Percentiles rank a stretch among this genome's conserved stretches.
These are phyloP conservation scores for Darevskia mixta DNA, from an alignment of 2,797 vertebrate species.

Conservation along the genomic window DNA sequence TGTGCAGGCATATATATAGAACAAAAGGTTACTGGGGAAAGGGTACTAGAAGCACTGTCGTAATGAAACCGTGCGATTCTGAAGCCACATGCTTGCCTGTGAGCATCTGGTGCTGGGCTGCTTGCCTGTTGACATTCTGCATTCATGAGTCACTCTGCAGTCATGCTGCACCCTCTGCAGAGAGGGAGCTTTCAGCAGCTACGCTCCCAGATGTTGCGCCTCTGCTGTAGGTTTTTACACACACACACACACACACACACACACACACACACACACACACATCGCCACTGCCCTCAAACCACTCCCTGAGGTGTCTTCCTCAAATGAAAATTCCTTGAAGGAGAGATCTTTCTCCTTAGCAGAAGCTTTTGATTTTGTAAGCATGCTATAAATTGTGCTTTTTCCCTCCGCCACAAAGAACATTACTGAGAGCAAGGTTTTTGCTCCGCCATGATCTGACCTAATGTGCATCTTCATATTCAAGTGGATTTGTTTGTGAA, in stretches of 20 bases:
- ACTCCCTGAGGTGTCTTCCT: neutral
- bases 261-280: neutral
- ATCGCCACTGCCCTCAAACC: neutral
- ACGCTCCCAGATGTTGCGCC: slow-evolving; percentile 9
- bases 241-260: neutral
- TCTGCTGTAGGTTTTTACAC: neutral
- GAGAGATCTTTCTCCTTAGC: neutral
- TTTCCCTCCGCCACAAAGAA: neutral
- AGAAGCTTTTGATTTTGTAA: neutral
- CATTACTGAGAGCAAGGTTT: neutral
- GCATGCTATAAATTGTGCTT: neutral
- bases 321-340: neutral
- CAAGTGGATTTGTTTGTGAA: neutral
- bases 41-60: rapidly evolving
- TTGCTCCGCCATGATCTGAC: neutral
- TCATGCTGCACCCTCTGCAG: slow-evolving; percentile 40
- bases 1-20: neutral
- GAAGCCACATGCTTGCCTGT: slow-evolving; percentile 34
- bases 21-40: slow-evolving; percentile 2
- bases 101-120: slow-evolving; percentile 69
- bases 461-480: neutral
- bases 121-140: slow-evolving; percentile 73
- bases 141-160: slow-evolving; percentile 63
- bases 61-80: slow-evolving; percentile 6
- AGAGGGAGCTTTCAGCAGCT: neutral